These are phyloP conservation scores for Dendrolimus kikuchii DNA, from an alignment of 1,140 invertebrate species.

Conservation along the genomic window DNA sequence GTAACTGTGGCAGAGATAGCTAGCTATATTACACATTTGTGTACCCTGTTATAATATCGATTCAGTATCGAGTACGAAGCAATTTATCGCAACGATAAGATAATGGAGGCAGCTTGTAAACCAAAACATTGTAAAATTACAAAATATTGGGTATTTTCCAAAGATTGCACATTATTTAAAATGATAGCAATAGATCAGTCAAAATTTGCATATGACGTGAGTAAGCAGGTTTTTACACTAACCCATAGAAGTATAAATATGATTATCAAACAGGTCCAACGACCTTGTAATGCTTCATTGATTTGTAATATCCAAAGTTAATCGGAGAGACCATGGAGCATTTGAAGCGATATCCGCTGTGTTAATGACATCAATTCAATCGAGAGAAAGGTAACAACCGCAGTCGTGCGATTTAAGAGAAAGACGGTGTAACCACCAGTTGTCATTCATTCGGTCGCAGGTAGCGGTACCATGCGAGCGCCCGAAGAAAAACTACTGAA, in stretches of 20 bases:
- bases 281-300: conserved; percentile 25
- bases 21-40: conserved; percentile 26
- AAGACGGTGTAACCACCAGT: conserved; percentile 23
- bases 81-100: conserved; percentile 67
- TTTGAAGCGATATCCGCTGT: conserved; percentile 11
- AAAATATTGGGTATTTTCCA: conserved; percentile 18
- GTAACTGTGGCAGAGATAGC: conserved; percentile 47
- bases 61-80: conserved; percentile 51
- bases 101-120: conserved; percentile 25
- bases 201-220: no score
- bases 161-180: conserved; percentile 4
- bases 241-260: conserved; percentile 2
- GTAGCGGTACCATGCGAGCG: conserved; percentile 33
- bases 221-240: no score
- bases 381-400: conserved; percentile 24
- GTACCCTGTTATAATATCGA: conserved; percentile 46
- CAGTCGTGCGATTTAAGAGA: conserved; percentile 24
- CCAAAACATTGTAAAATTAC: conserved; percentile 26
- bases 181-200: neutral
- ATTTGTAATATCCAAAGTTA: conserved; percentile 20
- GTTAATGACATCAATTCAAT: conserved; percentile 25
- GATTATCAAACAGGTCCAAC: conserved; percentile 27
- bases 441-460: conserved; percentile 26
- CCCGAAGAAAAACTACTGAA: conserved; percentile 25
- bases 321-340: conserved; percentile 6